Evolutionary conservation across 2,888 invertebrate species (phyloP).

Genomic region (Lasius fuliginosus): DNA sequence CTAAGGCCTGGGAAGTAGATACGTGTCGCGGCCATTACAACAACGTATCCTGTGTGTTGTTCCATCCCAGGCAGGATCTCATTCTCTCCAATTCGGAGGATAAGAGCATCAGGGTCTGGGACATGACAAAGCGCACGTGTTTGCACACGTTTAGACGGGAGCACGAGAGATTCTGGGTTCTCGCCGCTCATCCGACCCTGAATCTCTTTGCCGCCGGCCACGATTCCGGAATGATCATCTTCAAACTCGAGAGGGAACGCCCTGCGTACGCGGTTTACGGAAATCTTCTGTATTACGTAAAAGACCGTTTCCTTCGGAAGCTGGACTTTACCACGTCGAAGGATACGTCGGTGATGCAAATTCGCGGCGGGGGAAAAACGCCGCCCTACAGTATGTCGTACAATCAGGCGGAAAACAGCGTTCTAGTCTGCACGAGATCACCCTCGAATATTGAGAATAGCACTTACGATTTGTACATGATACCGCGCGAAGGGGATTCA

Average conservation of each 20-base stretch:
- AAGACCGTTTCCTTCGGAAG: slow-evolving; percentile 96
- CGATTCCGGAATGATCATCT: slow-evolving; percentile 97
- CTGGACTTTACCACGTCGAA: slow-evolving; percentile 97
- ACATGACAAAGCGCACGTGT: slow-evolving; percentile 97
- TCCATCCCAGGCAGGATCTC: slow-evolving; percentile 98
- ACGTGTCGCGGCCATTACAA: slow-evolving; percentile 99
- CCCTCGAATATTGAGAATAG: slow-evolving; percentile 94
- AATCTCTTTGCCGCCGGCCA: slow-evolving; percentile 99
- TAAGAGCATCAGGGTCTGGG: slow-evolving; percentile 99
- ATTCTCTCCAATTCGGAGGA: slow-evolving; percentile 99
- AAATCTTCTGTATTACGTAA: slow-evolving; percentile 97
- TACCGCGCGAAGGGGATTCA: slow-evolving; percentile 91
- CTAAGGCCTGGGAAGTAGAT: slow-evolving; percentile 99
- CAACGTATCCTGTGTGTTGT: slow-evolving; percentile 98
- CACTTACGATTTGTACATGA: slow-evolving; percentile 97
- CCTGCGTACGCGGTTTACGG: slow-evolving; percentile 98
- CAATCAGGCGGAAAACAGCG: slow-evolving; percentile 98
- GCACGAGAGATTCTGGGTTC: slow-evolving; percentile 99
- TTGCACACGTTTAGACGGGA: slow-evolving; percentile 97
- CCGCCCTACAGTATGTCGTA: slow-evolving; percentile 96
- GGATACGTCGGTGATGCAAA: slow-evolving; percentile 96
- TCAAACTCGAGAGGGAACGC: slow-evolving; percentile 96
- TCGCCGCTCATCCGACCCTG: slow-evolving; percentile 97
- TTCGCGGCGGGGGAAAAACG: slow-evolving; percentile 93
- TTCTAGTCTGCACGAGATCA: slow-evolving; percentile 93